Conservation (phyloP, 2,113 vertebrate genomes). For the Centropristis striata region DNA sequence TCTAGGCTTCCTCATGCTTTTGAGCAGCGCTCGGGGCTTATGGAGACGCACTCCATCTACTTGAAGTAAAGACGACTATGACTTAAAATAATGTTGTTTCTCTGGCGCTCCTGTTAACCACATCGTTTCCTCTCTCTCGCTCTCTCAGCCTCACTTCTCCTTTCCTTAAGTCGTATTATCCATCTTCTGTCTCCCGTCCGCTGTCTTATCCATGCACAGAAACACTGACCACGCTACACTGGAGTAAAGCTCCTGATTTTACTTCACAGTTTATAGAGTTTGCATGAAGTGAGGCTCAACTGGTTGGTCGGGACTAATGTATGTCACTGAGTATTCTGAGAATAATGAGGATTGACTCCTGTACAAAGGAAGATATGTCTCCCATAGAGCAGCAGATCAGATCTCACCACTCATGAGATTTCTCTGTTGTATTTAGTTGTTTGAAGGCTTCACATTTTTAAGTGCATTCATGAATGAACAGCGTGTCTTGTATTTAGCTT, state of each 20-base stretch:
- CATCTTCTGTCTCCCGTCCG: not conserved
- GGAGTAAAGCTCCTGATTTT: constrained; percentile 7
- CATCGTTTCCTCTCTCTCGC: constrained; percentile 5
- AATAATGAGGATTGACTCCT: not conserved
- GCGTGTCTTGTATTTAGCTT: not conserved
- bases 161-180: constrained; percentile 43
- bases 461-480: not conserved
- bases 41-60: constrained; percentile 47
- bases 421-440: not conserved
- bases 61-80: constrained; percentile 51
- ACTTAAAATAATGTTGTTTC: constrained; percentile 56
- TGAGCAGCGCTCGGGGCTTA: constrained; percentile 67
- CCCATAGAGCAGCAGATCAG: not conserved
- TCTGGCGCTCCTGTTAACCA: constrained; percentile 35
- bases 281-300: not conserved
- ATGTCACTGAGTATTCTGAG: no score
- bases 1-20: constrained; percentile 66
- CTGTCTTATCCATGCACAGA: constrained; percentile 2
- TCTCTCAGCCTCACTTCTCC: constrained; percentile 1
- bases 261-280: not conserved
- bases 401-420: not conserved
- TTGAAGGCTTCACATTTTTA: not conserved
- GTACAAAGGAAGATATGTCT: not conserved
- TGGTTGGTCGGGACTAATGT: not conserved
- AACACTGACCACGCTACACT: constrained; percentile 1